phyloP scores from a whole-genome alignment of 2,113 vertebrate species.

The Rhipidura dahli region DNA sequence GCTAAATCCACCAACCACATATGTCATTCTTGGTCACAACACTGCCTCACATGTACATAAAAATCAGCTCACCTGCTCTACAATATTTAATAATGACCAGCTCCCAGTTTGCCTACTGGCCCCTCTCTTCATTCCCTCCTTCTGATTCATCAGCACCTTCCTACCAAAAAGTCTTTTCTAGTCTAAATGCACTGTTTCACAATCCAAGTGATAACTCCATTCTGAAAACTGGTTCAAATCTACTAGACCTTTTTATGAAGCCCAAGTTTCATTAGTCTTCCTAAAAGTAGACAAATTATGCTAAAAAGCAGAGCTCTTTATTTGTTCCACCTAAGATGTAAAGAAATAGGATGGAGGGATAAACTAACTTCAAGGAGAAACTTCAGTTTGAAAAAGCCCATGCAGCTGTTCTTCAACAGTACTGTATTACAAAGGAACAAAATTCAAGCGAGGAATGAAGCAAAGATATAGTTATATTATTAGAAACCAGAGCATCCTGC shows the following conservation, averaged over 20 bases:
- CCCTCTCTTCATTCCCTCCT: neutral
- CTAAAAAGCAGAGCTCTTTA: neutral
- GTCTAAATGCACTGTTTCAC: neutral
- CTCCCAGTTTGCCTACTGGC: neutral
- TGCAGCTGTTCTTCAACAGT: neutral
- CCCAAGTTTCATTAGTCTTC: neutral
- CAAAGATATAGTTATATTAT: neutral
- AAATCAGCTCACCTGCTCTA: neutral
- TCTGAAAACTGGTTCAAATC: neutral
- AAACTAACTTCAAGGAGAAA: neutral
- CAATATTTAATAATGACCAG: neutral
- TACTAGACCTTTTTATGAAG: accelerated
- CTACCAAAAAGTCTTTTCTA: neutral
- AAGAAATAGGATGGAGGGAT: neutral
- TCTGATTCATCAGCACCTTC: neutral
- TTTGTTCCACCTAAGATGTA: neutral
- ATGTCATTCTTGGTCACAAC: neutral
- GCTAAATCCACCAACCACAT: neutral
- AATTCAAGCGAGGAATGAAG: neutral
- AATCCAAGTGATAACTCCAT: neutral
- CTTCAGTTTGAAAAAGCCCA: neutral
- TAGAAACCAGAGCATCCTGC: neutral
- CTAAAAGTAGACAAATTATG: neutral
- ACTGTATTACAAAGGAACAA: neutral
- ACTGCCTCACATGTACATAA: neutral